A percentile compares a stretch with the other conserved stretches of the same genome.
Conservation (phyloP, 2,888 invertebrate genomes). For the Leptinotarsa tumamoca region DNA sequence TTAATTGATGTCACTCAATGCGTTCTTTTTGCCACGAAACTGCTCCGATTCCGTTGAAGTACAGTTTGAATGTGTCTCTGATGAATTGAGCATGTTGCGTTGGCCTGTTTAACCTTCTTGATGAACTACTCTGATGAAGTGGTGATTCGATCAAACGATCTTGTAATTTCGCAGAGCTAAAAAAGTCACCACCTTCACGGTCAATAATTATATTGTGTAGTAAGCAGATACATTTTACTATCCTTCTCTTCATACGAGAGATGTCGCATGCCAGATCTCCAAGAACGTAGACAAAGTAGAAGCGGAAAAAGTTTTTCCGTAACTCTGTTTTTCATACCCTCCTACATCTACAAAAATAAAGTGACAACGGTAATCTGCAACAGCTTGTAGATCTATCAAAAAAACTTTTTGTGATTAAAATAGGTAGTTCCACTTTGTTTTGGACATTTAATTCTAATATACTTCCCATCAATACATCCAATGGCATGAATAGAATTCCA, state of each 20-base stretch:
- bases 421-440: slow-evolving; percentile 38
- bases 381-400: slow-evolving; percentile 39
- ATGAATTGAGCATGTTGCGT: no score
- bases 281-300: neutral
- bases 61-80: no score
- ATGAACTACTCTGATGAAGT: no score
- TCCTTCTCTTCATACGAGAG: slow-evolving; percentile 1
- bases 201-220: slow-evolving; percentile 34
- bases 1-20: no score
- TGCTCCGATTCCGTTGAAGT: no score
- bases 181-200: slow-evolving; percentile 27
- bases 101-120: no score
- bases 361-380: slow-evolving; percentile 38
- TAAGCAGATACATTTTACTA: slow-evolving; percentile 34
- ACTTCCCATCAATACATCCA: slow-evolving; percentile 37
- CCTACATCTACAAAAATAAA: slow-evolving; percentile 43
- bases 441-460: slow-evolving; percentile 41
- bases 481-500: neutral
- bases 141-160: no score
- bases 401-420: slow-evolving; percentile 44
- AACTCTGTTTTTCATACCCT: slow-evolving; percentile 51
- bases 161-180: no score
- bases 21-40: no score
- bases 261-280: no score
- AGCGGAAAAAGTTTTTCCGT: slow-evolving; percentile 46